Conservation (phyloP, 23 tunicate genomes). For the Trididemnum miniatum region DNA sequence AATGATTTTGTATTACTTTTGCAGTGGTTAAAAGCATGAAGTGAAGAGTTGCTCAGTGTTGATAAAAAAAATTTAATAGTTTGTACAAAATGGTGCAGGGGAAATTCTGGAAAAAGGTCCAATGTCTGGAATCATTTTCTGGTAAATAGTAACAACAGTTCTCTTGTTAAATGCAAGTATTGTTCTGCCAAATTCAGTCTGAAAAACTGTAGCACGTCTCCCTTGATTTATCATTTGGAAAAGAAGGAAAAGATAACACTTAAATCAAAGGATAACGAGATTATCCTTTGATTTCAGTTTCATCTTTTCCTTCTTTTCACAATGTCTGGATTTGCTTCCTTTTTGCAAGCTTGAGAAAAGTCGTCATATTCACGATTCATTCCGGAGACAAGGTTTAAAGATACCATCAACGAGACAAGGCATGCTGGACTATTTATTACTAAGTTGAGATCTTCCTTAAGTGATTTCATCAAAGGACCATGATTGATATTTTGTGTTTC, state of each 20-base stretch:
- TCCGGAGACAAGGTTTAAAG: slow-evolving; percentile 3
- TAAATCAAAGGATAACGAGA: background rate
- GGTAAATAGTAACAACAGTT: background rate
- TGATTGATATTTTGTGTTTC: no score
- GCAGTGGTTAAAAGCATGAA: no score
- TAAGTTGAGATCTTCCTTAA: no score
- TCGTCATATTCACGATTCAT: background rate
- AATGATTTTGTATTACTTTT: no score
- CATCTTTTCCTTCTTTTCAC: background rate
- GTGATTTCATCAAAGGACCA: no score
- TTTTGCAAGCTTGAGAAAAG: slow-evolving; percentile 15
- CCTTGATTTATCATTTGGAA: slow-evolving; percentile 15
- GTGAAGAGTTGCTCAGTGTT: no score
- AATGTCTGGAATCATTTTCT: slow-evolving; percentile 22
- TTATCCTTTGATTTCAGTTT: background rate
- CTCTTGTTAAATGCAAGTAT: background rate
- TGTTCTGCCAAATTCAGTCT: slow-evolving; percentile 13
- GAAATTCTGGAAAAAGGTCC: slow-evolving; percentile 1
- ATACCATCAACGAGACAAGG: slow-evolving; percentile 11
- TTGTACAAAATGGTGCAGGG: background rate
- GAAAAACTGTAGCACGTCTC: slow-evolving; percentile 15
- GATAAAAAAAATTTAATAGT: background rate
- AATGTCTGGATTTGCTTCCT: slow-evolving; percentile 16
- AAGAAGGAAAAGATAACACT: background rate
- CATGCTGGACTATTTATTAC: no score